Evolutionary conservation across 2,888 invertebrate species (phyloP).

Genomic region (Galeopsomyia nigrocyanea): DNA sequence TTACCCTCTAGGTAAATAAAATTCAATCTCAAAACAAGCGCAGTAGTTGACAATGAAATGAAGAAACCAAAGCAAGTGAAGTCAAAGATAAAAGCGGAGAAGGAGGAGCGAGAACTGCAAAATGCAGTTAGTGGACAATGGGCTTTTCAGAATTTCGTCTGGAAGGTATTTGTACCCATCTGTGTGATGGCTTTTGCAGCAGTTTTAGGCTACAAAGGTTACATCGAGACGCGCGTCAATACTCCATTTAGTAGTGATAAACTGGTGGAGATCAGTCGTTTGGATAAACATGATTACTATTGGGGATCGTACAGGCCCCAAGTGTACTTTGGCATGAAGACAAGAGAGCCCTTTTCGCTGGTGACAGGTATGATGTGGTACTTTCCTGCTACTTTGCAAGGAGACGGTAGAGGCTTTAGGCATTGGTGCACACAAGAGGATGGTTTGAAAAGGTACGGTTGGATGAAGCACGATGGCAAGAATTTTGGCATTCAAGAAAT

Average conservation of each 20-base stretch:
- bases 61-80: conserved; percentile 48
- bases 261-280: conserved; percentile 79
- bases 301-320: conserved; percentile 97
- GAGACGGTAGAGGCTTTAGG: conserved; percentile 81
- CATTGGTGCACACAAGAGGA: conserved; percentile 96
- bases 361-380: conserved; percentile 99
- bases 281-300: conserved; percentile 82
- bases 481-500: conserved; percentile 94
- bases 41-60: conserved; percentile 30
- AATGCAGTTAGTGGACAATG: no score
- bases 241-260: conserved; percentile 86
- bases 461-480: conserved; percentile 93
- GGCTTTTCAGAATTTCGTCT: conserved; percentile 11
- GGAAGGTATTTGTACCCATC: conserved; percentile 31
- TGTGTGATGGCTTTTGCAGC: conserved; percentile 75
- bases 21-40: no score
- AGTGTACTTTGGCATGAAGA: conserved; percentile 92
- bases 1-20: no score
- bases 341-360: conserved; percentile 88
- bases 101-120: neutral
- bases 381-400: conserved; percentile 77
- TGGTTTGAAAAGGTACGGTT: conserved; percentile 82
- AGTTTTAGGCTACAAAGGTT: conserved; percentile 84
- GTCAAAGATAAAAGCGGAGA: conserved; percentile 41
- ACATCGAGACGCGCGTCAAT: conserved; percentile 89